Base-by-base conservation (phyloP, 1,140 invertebrate species). In the Rhagoletis zephyria region DNA sequence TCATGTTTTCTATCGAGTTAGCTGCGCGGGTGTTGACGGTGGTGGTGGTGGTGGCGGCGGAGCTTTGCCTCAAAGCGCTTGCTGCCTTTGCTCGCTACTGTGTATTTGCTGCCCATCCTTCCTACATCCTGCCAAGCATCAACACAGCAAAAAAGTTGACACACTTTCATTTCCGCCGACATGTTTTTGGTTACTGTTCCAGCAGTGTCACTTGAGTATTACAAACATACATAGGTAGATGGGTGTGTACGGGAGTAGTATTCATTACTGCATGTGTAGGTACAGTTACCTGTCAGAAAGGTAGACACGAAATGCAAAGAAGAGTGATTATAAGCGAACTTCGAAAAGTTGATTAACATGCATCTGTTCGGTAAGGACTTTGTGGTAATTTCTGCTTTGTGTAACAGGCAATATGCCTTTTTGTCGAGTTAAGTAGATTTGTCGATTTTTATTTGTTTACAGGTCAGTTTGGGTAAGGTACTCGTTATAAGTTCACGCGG, bases 141-240 rank as follows among this genome's bases (percentile, higher is more conserved):
- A n/a, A 42, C n/a, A 81, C 4, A 30, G 74, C 74, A 56, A 56
- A 81, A 56, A 81, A 81, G 74, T 51, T 81, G 74, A 81, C 74
- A 81, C n/a, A 81, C 48, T 81, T 81, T 81, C 51, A 56, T 81
- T 56, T 81, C 74, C 48, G 74, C 51, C 48, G 74, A 81, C 74
- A 81, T 81, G 74, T 56, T 81, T 56, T 81, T 7, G 74, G 74
- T 81, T 81, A 81, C 74, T 81, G 45, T 81, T 81, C 19, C 48
- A n/a, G 9, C 74, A 42, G 74, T 81, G 74, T 12, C 19, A 48
- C 48, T 81, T 81, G 48, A 81, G 74, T 56, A 12, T 19, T 19
- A 56, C 48, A 56, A 45, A 42, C 42, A n/a, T 14, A 74, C 42
- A 42, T 30, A 4, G 7, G 70, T 51, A 45, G 45, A 3, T 51